Evolutionary conservation across 1,140 invertebrate species (phyloP).

Genomic region (Drosophila auraria): DNA sequence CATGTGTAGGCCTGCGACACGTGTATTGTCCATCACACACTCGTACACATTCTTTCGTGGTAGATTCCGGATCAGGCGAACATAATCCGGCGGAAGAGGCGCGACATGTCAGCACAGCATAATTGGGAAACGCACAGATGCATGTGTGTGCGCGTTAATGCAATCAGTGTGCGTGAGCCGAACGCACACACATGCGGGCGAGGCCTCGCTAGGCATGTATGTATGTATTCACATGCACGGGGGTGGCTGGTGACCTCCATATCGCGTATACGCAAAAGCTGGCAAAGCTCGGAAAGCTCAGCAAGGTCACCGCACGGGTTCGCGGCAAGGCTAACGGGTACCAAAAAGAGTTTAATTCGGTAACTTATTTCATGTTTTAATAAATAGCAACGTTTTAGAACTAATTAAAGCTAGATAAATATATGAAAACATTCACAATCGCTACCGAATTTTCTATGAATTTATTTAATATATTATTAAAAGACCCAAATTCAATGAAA

Average conservation of each 20-base stretch:
- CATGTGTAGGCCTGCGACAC: slow-evolving; percentile 42
- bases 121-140: slow-evolving; percentile 41
- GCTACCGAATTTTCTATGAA: not conserved
- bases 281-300: slow-evolving; percentile 29
- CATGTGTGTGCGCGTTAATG: slow-evolving; percentile 40
- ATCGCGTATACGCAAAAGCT: slow-evolving; percentile 21
- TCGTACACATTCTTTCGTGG: slow-evolving; percentile 84
- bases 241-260: slow-evolving; percentile 2
- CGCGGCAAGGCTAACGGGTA: not conserved
- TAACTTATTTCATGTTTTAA: not conserved
- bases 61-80: slow-evolving; percentile 74
- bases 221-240: not conserved
- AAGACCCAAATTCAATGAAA: not conserved
- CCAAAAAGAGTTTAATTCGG: not conserved
- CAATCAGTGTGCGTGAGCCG: slow-evolving; percentile 44
- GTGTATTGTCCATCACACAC: slow-evolving; percentile 66
- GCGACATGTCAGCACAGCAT: slow-evolving; percentile 35
- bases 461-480: not conserved
- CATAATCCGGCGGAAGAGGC: slow-evolving; percentile 40
- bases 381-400: not conserved
- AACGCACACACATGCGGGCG: slow-evolving; percentile 12
- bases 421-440: not conserved
- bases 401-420: not conserved
- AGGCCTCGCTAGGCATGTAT: not conserved
- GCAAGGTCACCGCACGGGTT: slow-evolving; percentile 25